These are phyloP conservation scores for Drosophila dunni DNA, from an alignment of 1,140 invertebrate genomes.

Conservation along the genomic window DNA sequence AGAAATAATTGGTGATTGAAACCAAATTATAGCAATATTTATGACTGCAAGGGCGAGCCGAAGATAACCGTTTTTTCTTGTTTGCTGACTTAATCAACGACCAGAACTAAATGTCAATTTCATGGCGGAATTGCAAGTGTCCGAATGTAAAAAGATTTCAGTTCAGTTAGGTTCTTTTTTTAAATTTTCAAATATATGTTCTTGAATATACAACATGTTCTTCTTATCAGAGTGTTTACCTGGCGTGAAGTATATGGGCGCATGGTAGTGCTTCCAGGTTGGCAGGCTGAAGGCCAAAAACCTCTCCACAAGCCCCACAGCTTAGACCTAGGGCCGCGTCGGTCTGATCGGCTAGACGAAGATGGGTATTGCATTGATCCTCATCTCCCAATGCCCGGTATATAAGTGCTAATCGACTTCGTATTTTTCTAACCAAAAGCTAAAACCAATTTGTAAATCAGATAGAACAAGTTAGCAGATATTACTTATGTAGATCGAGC, in stretches of 20 bases:
- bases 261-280: conserved; percentile 92
- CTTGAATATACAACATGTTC: background rate
- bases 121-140: too few relatives aligned
- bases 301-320: conserved; percentile 91
- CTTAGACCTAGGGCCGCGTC: conserved; percentile 90
- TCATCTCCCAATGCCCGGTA: conserved; percentile 92
- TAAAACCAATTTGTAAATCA: conserved; percentile 65
- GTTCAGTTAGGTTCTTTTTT: too few relatives aligned
- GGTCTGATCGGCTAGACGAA: conserved; percentile 88
- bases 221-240: conserved; percentile 85
- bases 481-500: conserved; percentile 57
- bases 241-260: conserved; percentile 93
- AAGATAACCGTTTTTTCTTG: too few relatives aligned
- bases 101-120: too few relatives aligned
- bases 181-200: too few relatives aligned
- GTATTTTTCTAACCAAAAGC: conserved; percentile 91
- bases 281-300: conserved; percentile 90
- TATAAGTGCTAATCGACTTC: conserved; percentile 90
- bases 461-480: background rate
- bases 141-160: too few relatives aligned
- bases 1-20: too few relatives aligned
- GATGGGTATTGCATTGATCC: conserved; percentile 90
- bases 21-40: too few relatives aligned
- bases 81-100: too few relatives aligned
- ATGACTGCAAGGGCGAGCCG: too few relatives aligned